Evolutionary conservation across 2,797 vertebrate genomes (phyloP).

Genomic region (Mus spretus): DNA sequence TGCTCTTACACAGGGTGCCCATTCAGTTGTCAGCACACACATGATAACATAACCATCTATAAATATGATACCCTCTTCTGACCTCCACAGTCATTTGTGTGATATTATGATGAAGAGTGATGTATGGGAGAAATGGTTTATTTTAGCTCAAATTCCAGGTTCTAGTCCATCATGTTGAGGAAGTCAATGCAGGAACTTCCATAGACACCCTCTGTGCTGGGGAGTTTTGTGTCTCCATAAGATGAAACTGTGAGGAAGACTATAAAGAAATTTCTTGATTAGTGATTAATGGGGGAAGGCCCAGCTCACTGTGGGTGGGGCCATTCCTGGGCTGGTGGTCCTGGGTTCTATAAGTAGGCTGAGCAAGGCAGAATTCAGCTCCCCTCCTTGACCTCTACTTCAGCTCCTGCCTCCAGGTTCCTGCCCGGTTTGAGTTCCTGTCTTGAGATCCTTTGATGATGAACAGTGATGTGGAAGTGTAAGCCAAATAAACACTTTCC

Average conservation of each 20-base stretch:
- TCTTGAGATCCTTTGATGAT: background rate
- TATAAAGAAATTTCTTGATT: too few relatives aligned
- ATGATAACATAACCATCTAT: background rate
- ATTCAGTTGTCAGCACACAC: background rate
- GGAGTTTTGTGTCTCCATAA: background rate
- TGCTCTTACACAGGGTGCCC: background rate
- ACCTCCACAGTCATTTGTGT: background rate
- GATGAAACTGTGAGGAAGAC: background rate
- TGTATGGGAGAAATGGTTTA: background rate
- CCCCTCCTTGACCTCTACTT: background rate
- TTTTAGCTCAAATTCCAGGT: background rate
- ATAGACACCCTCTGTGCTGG: background rate
- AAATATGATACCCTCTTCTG: background rate
- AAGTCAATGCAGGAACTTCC: background rate
- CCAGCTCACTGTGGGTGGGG: background rate
- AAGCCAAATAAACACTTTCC: background rate
- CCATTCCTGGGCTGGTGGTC: background rate
- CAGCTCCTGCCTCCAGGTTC: background rate
- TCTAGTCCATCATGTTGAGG: background rate
- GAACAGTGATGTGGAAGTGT: background rate
- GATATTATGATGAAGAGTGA: background rate
- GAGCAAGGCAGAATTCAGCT: background rate
- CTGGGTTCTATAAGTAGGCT: background rate
- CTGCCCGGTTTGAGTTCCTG: background rate
- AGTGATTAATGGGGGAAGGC: background rate